Evolutionary conservation across 2,113 vertebrate species (phyloP), one percentile per base, ranked within the genome.

Genomic region (Oceanodroma tethys): DNA sequence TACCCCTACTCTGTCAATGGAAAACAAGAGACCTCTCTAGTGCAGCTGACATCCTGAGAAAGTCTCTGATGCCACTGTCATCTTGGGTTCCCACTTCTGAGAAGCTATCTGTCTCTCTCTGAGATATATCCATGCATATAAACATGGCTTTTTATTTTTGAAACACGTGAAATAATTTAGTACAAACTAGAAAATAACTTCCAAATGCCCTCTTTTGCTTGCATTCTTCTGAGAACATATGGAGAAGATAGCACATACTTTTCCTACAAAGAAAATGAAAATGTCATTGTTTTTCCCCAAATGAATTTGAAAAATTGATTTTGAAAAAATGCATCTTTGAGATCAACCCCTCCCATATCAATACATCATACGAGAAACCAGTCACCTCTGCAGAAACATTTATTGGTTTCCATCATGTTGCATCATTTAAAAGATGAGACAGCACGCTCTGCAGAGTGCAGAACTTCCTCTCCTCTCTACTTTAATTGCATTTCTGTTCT

Each of bases 401-500:
- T 92, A 93, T 97, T 95, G 80, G 43, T 95, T 95, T 92, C 83
- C 86, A 72, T 88, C 86, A 68, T 89, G 68, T 70, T 95, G 86
- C 91, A 89, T 93, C 5, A 43, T 86, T 96, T 89, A 93, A 97
- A 68, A 80, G 94, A 93, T 95, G 90, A 97, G 86, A 79, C 63
- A 86, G 63, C 79, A 88, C 3, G 9, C 43, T 93, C 72, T 81
- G 80, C 83, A 78, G 80, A 93, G 66, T 53, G 11, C 65, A 92
- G 72, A 91, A 74, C 56, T 95, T 94, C 93, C 92, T 90, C 81
- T 95, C 55, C 22, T 75, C 81, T 91, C 78, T 40, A 55, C 66
- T 95, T 92, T 86, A 93, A 95, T 97, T 97, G 80, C 80, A 84
- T 95, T 95, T 97, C 92, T 95, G 50, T 86, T 93, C 72, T 96